Base-by-base conservation (phyloP, 2,797 vertebrate species). In the Chelon auratus region DNA sequence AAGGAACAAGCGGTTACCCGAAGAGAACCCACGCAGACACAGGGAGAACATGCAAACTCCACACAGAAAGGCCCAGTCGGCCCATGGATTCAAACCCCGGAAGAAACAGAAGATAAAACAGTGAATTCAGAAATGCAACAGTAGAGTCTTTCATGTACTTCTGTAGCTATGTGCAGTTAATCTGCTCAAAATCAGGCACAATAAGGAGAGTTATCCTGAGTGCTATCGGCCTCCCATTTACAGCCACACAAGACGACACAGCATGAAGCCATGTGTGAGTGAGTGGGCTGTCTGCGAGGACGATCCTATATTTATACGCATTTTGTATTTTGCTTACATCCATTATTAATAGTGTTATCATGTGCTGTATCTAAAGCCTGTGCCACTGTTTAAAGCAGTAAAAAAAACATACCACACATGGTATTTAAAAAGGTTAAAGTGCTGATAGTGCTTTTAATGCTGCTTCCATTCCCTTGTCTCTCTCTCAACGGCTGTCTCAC, bases 191-290 rank as follows among this genome's bases (percentile, higher is more conserved):
- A 47, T 17, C 24, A 55, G 68, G 2, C 45, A 26, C 37, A 22
- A 57, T 36, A 36, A 22, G 36, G 13, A 37, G 50, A 62, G 52
- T 55, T 52, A 36, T 15, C 24, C 42, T 24, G 24, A 1, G 1
- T 53, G 47, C 47, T 67, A 47, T 55, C 55, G 54, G 47, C 58
- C 54, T 64, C 43, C 60, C 42, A 33, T n/a, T 18, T 57, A 15
- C 11, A 65, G 22, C 14, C 57, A 54, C 43, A 47, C 56, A 51
- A 13, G 50, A 58, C 22, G 22, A 22, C n/a, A 15, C 17, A 1
- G 14, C 50, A 68, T 72, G 55, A 61, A 7, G 17, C 56, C 53
- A 69, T 62, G 39, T 59, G 56, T 72, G 59, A 48, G 76, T 65
- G 56, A 45, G 63, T 33, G 60, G 59, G 55, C 18, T 48, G 42